phyloP scores from a whole-genome alignment of 2,888 invertebrate species.

The Acleris laterana region DNA sequence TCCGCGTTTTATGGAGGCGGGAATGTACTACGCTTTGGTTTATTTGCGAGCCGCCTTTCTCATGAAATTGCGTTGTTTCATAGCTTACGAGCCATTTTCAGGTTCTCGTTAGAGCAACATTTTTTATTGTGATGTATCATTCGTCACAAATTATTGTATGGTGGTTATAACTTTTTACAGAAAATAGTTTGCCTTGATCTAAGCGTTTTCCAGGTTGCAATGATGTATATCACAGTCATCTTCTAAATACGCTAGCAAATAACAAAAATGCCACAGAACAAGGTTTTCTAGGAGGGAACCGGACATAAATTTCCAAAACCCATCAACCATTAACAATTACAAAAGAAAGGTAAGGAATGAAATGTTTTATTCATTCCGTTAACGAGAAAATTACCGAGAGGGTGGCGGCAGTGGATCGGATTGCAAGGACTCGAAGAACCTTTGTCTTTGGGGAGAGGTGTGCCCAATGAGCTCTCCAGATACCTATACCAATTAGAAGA shows the following conservation, averaged over 20 bases:
- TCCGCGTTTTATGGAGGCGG: constrained; percentile 79
- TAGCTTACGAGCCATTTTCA: constrained; percentile 80
- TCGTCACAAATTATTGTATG: constrained; percentile 65
- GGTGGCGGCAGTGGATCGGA: constrained; percentile 73
- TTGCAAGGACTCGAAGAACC: constrained; percentile 78
- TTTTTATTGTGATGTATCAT: constrained; percentile 74
- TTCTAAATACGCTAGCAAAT: constrained; percentile 57
- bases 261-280: constrained; percentile 62
- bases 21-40: constrained; percentile 80
- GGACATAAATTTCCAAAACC: constrained; percentile 79
- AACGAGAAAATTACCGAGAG: constrained; percentile 83
- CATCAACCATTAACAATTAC: constrained; percentile 83
- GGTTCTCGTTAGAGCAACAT: constrained; percentile 74
- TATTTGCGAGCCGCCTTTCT: constrained; percentile 79
- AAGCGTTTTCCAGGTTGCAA: neutral
- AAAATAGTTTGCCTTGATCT: neutral
- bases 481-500: constrained; percentile 74
- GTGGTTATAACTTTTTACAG: constrained; percentile 42
- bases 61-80: constrained; percentile 82
- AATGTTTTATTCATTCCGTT: constrained; percentile 84
- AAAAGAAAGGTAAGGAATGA: constrained; percentile 83
- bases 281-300: constrained; percentile 61
- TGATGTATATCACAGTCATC: constrained; percentile 32
- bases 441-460: constrained; percentile 79
- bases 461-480: constrained; percentile 74